Percentiles rank a stretch among this genome's conserved stretches.
These are phyloP conservation scores for Notoglanidium macrostoma DNA, from an alignment of 2,797 vertebrate species.

Conservation along the genomic window DNA sequence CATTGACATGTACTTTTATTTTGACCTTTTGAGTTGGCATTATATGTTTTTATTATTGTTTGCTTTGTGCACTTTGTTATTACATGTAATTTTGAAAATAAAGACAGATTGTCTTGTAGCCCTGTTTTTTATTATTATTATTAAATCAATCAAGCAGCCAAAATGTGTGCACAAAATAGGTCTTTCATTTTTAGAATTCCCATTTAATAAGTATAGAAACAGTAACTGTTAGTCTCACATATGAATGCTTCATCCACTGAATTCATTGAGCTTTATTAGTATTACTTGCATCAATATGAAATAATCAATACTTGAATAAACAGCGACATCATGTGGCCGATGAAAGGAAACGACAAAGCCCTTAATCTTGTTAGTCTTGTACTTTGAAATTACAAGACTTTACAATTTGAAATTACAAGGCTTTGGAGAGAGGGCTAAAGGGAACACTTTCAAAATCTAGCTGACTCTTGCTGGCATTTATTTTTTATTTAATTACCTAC, in stretches of 20 bases:
- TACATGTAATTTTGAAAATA: slow-evolving; percentile 71
- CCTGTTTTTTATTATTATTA: slow-evolving; percentile 3
- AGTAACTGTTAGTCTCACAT: not conserved
- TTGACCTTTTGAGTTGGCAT: slow-evolving; percentile 69
- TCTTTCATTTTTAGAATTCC: not conserved
- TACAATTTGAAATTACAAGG: too few species aligned
- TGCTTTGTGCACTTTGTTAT: slow-evolving; percentile 79
- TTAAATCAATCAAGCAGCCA: not conserved
- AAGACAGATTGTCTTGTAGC: slow-evolving; percentile 64
- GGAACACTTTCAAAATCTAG: too few species aligned
- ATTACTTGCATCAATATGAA: not conserved
- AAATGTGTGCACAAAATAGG: not conserved
- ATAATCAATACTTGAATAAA: not conserved
- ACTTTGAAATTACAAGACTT: too few species aligned
- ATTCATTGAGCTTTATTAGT: not conserved
- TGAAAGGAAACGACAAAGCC: not conserved
- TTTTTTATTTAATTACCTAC: too few species aligned
- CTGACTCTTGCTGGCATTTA: too few species aligned
- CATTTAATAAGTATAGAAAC: not conserved
- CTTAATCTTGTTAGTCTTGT: not conserved
- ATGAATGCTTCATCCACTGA: not conserved
- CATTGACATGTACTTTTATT: slow-evolving; percentile 57
- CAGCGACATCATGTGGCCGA: slow-evolving; percentile 50
- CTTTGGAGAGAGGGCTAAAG: too few species aligned
- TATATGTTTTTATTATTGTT: slow-evolving; percentile 63